phyloP scores from a whole-genome alignment of 2,888 invertebrate species.

The Linyphia triangularis region DNA sequence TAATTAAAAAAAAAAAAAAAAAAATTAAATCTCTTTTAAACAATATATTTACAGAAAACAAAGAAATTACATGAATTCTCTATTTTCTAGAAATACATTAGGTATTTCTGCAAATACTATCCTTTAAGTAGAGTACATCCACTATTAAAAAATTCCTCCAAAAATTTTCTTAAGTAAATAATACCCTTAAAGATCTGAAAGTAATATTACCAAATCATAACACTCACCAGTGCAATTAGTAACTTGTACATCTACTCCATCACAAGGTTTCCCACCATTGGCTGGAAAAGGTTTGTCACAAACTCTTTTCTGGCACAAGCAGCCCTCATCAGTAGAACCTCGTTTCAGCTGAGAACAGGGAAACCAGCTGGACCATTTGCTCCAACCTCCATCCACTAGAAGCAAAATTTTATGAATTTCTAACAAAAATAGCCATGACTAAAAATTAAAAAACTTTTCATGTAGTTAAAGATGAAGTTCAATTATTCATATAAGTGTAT shows the following conservation, averaged over 20 bases:
- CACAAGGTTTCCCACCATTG: constrained; percentile 87
- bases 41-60: too few relatives aligned
- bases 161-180: too few relatives aligned
- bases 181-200: not conserved
- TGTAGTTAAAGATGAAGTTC: too few relatives aligned
- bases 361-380: constrained; percentile 91
- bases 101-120: too few relatives aligned
- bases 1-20: too few relatives aligned
- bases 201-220: not conserved
- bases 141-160: too few relatives aligned
- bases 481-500: too few relatives aligned
- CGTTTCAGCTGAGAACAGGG: constrained; percentile 85
- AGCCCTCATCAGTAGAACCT: constrained; percentile 83
- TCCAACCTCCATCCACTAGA: constrained; percentile 90
- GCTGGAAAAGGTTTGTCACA: constrained; percentile 92
- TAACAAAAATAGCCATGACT: too few relatives aligned
- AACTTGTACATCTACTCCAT: constrained; percentile 84
- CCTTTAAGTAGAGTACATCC: too few relatives aligned
- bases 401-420: constrained; percentile 41
- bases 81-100: too few relatives aligned
- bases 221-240: constrained; percentile 87
- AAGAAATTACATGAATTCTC: too few relatives aligned
- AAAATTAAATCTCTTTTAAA: too few relatives aligned
- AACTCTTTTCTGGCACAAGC: constrained; percentile 88
- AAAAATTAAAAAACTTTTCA: not conserved